These are phyloP conservation scores for Rhopalosiphum nymphaeae DNA, from an alignment of 2,888 invertebrate genomes.

Conservation along the genomic window DNA sequence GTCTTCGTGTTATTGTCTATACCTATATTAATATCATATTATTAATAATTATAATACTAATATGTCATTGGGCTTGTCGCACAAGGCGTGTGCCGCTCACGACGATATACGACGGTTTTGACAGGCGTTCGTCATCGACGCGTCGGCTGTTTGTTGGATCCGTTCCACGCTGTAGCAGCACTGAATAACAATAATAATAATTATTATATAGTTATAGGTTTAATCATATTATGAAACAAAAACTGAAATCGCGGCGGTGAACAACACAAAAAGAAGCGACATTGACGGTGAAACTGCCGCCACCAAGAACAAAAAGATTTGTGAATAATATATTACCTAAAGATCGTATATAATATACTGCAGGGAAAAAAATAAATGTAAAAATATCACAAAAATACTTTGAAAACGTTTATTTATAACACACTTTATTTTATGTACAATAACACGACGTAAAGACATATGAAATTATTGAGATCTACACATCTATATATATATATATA, in stretches of 20 bases:
- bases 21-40: background rate
- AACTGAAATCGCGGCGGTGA: background rate
- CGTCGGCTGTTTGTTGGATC: conserved; percentile 27
- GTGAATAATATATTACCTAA: background rate
- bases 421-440: background rate
- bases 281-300: background rate
- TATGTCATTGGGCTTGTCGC: background rate
- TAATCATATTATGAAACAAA: background rate
- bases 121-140: conserved; percentile 53
- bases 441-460: background rate
- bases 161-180: background rate
- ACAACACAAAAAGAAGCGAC: background rate
- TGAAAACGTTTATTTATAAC: conserved; percentile 38
- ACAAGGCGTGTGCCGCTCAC: background rate
- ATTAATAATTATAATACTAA: background rate
- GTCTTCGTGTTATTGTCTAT: background rate
- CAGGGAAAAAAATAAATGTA: background rate
- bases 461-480: too few species aligned
- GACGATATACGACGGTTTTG: background rate
- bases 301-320: background rate
- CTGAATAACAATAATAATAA: background rate
- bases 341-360: background rate
- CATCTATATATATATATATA: too few species aligned
- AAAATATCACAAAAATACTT: background rate
- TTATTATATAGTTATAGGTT: background rate